Base-by-base conservation (phyloP, 1,140 invertebrate species). In the Bombus difficillimus region DNA sequence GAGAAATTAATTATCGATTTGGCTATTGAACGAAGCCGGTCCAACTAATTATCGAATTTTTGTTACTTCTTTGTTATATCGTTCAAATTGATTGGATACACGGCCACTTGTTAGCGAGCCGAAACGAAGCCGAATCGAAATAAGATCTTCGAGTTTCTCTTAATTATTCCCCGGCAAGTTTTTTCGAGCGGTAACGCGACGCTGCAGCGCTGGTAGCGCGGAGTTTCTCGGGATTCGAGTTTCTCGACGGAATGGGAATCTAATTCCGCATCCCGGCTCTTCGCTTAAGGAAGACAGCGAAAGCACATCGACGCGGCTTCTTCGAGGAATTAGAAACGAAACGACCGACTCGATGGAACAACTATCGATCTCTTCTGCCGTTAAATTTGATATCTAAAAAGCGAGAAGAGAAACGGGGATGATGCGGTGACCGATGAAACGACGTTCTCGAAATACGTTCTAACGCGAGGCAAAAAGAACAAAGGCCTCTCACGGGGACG, bases 161-260 rank as follows among this genome's bases (percentile, higher is more conserved):
- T 53, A 53, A 53, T 53, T 53, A 53, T 53, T 53, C 47, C 2
- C 1, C 3, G 1, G 34, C 3, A 8, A 25, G 22, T 28, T 32
- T 76, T 69, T 77, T 43, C 1, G 0, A n/a, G 3, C 12, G 15
- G n/a, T 73, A 47, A n/a, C 68, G 25, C 47, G 53, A 74, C 69
- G 22, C 57, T 34, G 25, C 9, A 9, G 9, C 62, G 12, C 13
- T 28, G n/a, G 18, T 83, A 34, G 75, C 43, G 47, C 39, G 12
- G n/a, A 84, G 53, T 84, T 79, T 62, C 75, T 73, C 53, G 68
- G 47, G 68, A 69, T 73, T 85, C 83, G 22, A 73, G 77, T 85
- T 85, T 73, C 83, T 81, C 69, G 77, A 28, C 32, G 59, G 69
- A 74, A 85, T 73, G 78, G 83, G 81, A 73, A 85, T 85, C 57